Evolutionary conservation across 2,888 invertebrate genomes (phyloP), one percentile per base, ranked within the genome.

Genomic region (Leptinotarsa rubiginosa): DNA sequence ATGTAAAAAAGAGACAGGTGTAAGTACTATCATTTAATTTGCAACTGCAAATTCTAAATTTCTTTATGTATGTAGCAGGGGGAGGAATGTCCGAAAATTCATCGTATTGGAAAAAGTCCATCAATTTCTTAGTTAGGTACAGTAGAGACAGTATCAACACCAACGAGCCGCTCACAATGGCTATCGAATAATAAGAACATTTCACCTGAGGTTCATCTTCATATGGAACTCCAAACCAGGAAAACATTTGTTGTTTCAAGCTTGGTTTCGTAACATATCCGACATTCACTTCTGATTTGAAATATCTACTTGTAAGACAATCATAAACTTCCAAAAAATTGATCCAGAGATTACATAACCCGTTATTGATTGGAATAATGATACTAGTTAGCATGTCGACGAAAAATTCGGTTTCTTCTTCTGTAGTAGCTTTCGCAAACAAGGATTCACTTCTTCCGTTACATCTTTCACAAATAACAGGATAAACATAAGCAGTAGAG

Each of bases 121-220:
- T 75, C 52, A 80, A 62, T 62, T 78, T 81, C 69, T 80, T 82
- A 31, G 78, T 73, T 3, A 75, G 73, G 31, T 76, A 77, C 3
- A 79, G 20, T 20, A 80, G 41, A 12, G 73, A 72, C 10, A 74
- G 18, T 22, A 79, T 72, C 2, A 80, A 16, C 2, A 76, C 12
- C 20, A 76, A 49, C n/a, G 80, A 75, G 25, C 77, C 74, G 54
- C 75, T 73, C 12, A 81, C 81, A 25, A 82, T 79, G 5, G 76
- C 69, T 31, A 82, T 74, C 12, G 81, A 78, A 54, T 79, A 79
- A 66, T 80, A 81, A 0, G 82, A 81, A 52, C 82, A 81, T 59
- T 74, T 75, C 16, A 50, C 49, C 7, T 52, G 47, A n/a, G 72
- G 69, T 52, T 78, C 78, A 41, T 75, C 71, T 64, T 75, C 69